Evolutionary conservation across 2,797 vertebrate genomes (phyloP).

Genomic region (Silurus lanzhouensis): DNA sequence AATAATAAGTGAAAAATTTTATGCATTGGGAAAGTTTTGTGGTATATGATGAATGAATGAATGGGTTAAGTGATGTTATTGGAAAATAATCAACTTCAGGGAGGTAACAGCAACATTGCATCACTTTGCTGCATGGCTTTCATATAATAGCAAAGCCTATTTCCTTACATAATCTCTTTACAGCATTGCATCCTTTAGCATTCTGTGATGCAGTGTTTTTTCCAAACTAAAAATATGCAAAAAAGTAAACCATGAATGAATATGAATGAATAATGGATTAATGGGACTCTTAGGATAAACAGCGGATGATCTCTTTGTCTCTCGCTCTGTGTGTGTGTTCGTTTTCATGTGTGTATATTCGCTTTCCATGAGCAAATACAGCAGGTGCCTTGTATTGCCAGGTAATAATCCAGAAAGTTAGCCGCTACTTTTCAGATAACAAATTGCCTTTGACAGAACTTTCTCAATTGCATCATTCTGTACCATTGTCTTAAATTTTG

Average conservation of each 20-base stretch:
- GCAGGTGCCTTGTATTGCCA: slow-evolving; percentile 28
- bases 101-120: neutral
- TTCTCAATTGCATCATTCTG: neutral
- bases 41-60: neutral
- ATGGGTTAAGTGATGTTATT: neutral
- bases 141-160: neutral
- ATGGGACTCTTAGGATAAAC: neutral
- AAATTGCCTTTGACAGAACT: slow-evolving; percentile 7
- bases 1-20: neutral
- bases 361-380: slow-evolving; percentile 20
- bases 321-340: neutral
- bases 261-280: neutral
- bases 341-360: neutral
- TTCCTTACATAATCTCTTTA: neutral
- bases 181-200: neutral
- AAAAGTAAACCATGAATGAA: neutral
- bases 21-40: neutral
- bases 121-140: neutral
- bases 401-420: slow-evolving; percentile 15
- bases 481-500: neutral
- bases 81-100: neutral
- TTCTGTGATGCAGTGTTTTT: neutral
- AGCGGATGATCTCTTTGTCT: neutral
- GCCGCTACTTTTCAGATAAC: slow-evolving; percentile 25
- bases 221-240: neutral